Evolutionary conservation across 30 jellyfish, hydroid and myxozoan species (phyloP).

Genomic region (Aurelia sp.): DNA sequence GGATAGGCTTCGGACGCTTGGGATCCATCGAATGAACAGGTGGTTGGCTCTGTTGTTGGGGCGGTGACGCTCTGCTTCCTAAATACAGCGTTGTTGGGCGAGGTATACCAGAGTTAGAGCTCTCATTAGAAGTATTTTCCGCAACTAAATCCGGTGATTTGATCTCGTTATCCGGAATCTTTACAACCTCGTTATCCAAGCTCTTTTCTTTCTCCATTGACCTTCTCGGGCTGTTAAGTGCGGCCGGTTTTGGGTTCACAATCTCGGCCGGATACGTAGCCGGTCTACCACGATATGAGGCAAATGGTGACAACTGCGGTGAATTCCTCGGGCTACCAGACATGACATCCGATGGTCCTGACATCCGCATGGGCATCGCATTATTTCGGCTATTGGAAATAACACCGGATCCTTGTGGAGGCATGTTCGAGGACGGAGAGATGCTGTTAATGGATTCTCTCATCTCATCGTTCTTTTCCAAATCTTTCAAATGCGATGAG

Average conservation of each 20-base stretch:
- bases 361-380: constrained; percentile 19
- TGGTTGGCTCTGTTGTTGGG: constrained; percentile 55
- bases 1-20: constrained; percentile 51
- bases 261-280: constrained; percentile 77
- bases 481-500: constrained; percentile 1
- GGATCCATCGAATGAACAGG: constrained; percentile 23
- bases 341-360: constrained; percentile 56
- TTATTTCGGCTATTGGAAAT: constrained; percentile 34
- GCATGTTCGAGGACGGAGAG: background rate
- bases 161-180: constrained; percentile 7
- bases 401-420: constrained; percentile 56
- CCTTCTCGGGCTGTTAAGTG: constrained; percentile 41
- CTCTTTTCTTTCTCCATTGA: constrained; percentile 23
- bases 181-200: constrained; percentile 18
- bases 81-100: constrained; percentile 58
- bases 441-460: constrained; percentile 11
- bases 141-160: constrained; percentile 7
- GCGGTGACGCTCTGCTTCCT: constrained; percentile 63
- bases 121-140: constrained; percentile 11
- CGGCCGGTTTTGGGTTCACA: constrained; percentile 46
- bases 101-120: constrained; percentile 47
- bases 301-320: constrained; percentile 71
- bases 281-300: constrained; percentile 68
- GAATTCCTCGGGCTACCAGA: constrained; percentile 69
- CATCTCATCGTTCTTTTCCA: background rate